phyloP scores from a whole-genome alignment of 2,888 invertebrate species.

The Listrodromus nycthemerus region DNA sequence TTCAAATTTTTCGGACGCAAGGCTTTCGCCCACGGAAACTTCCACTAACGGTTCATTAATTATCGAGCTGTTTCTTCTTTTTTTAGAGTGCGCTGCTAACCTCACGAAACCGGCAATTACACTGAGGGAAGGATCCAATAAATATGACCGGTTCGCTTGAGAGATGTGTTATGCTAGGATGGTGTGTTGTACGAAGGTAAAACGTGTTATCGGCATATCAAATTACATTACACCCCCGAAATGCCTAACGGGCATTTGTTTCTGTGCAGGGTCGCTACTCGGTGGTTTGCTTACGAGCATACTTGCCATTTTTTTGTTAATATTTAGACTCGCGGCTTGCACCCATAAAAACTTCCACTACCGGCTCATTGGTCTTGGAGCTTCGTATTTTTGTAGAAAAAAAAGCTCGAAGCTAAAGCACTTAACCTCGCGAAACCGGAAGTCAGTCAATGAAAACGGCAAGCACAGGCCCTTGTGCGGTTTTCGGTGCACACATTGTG shows the following conservation, averaged over 20 bases:
- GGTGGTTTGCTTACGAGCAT: slow-evolving; percentile 19
- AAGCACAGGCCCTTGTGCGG: slow-evolving; percentile 60
- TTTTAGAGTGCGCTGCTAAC: not conserved
- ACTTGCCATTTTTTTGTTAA: not conserved
- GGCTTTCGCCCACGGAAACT: not conserved
- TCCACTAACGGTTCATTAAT: not conserved
- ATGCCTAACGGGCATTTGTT: slow-evolving; percentile 44
- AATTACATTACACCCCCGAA: too few relatives aligned
- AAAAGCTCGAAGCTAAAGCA: too few relatives aligned
- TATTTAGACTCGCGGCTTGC: too few relatives aligned
- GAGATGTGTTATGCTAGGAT: too few relatives aligned
- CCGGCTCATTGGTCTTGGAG: not conserved
- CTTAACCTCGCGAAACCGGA: slow-evolving; percentile 65
- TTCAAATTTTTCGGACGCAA: not conserved
- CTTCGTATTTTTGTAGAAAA: not conserved
- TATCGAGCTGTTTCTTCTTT: not conserved
- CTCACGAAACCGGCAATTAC: not conserved
- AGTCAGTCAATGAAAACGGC: slow-evolving; percentile 76
- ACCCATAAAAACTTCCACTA: not conserved
- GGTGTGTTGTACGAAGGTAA: too few relatives aligned
- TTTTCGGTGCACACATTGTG: slow-evolving; percentile 38
- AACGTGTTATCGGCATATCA: too few relatives aligned
- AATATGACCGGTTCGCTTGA: too few relatives aligned
- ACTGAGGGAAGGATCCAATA: too few relatives aligned
- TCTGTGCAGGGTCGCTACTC: slow-evolving; percentile 37